These are phyloP conservation scores for Drosophila pseudotalamancana DNA, from an alignment of 2,888 invertebrate species.

Conservation along the genomic window DNA sequence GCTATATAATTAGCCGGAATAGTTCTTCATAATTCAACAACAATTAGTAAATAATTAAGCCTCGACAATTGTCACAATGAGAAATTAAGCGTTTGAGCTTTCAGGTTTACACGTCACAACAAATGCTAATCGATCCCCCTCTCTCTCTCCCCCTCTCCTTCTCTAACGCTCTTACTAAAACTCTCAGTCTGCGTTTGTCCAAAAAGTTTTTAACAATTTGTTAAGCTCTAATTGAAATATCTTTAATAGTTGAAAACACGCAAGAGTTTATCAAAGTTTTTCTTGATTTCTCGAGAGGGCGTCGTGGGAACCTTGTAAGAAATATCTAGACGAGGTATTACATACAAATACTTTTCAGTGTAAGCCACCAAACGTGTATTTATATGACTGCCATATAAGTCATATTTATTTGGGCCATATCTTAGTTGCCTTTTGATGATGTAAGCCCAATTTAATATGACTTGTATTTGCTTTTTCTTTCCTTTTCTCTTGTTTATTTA, in stretches of 20 bases:
- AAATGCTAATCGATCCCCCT: constrained; percentile 17
- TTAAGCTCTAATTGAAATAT: constrained; percentile 53
- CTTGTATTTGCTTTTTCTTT: constrained; percentile 31
- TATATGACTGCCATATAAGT: constrained; percentile 11
- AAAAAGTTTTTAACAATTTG: constrained; percentile 42
- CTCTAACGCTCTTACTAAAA: background rate
- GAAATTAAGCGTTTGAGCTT: constrained; percentile 33
- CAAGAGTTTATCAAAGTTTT: constrained; percentile 32
- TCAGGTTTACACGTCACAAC: constrained; percentile 46
- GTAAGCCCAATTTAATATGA: constrained; percentile 49
- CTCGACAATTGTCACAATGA: constrained; percentile 61
- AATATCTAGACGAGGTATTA: constrained; percentile 13
- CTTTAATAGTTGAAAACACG: constrained; percentile 53
- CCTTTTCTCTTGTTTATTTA: constrained; percentile 1
- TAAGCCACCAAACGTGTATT: constrained; percentile 13
- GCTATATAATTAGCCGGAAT: constrained; percentile 61
- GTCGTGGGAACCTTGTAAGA: constrained; percentile 37
- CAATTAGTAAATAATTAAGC: constrained; percentile 76
- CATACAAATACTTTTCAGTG: constrained; percentile 18
- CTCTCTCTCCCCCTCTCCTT: background rate
- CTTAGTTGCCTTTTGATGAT: constrained; percentile 39
- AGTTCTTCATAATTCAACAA: constrained; percentile 72
- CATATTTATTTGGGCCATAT: constrained; percentile 22
- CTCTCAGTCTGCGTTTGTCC: background rate
- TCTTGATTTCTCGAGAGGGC: constrained; percentile 14